Conservation (phyloP, 2,113 vertebrate genomes). For the Brachypteracias leptosomus region DNA sequence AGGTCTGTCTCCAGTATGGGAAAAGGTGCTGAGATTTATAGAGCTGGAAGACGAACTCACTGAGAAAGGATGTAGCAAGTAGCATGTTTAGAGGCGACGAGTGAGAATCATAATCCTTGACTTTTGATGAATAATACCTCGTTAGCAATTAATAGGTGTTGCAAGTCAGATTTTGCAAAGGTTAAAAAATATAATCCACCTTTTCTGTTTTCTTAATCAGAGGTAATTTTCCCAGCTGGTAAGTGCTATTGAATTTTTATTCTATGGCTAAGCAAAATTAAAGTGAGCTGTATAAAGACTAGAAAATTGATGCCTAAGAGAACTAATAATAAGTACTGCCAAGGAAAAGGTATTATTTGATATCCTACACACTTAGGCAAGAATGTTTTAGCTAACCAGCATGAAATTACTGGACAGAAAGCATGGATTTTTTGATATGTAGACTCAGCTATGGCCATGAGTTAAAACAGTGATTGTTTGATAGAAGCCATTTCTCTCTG, state of each 20-base stretch:
- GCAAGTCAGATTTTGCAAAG: conserved; percentile 20
- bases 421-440: background rate
- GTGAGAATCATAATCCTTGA: background rate
- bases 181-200: conserved; percentile 31
- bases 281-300: background rate
- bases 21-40: background rate
- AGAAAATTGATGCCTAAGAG: conserved; percentile 1
- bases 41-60: background rate
- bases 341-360: conserved; percentile 18
- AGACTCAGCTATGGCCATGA: background rate
- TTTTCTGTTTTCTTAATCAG: conserved; percentile 31
- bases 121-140: conserved; percentile 9
- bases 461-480: background rate
- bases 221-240: conserved; percentile 34
- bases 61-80: background rate
- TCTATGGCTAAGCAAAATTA: conserved; percentile 17
- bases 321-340: background rate
- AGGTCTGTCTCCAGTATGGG: background rate
- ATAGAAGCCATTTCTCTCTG: background rate
- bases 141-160: background rate
- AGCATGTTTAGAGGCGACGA: background rate
- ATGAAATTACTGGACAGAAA: conserved; percentile 21
- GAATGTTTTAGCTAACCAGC: background rate
- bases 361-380: background rate
- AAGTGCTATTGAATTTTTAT: conserved; percentile 36